Evolutionary conservation across 2,113 vertebrate species (phyloP).

Genomic region (Peucedramus taeniatus): DNA sequence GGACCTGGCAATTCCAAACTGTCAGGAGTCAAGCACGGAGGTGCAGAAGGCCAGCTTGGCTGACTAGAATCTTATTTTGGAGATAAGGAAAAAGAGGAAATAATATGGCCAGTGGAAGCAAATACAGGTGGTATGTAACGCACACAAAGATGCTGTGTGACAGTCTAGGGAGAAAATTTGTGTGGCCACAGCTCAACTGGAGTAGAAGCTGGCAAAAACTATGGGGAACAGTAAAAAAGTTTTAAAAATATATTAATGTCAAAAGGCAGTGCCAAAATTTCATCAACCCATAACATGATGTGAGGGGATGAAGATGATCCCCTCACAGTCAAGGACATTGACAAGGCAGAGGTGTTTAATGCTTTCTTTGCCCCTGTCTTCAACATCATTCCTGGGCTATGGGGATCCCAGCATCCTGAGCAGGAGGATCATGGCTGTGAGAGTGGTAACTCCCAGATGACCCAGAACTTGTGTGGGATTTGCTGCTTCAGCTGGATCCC

Average conservation of each 20-base stretch:
- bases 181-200: not conserved
- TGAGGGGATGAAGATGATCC: not conserved
- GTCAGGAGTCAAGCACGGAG: not conserved
- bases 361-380: not conserved
- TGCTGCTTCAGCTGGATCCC: not conserved
- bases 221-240: not conserved
- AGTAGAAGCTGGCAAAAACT: not conserved
- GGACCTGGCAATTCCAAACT: not conserved
- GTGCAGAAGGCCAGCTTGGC: not conserved
- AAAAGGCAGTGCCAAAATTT: not conserved
- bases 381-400: not conserved
- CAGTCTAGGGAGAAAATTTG: not conserved
- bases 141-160: not conserved
- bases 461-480: not conserved
- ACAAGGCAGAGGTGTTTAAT: not conserved
- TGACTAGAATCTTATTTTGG: not conserved
- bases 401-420: not conserved
- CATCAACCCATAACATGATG: not conserved
- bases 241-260: not conserved
- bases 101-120: not conserved
- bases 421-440: not conserved
- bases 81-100: not conserved
- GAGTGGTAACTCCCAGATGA: not conserved
- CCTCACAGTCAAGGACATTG: too few relatives aligned
- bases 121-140: not conserved